Base-by-base conservation (phyloP, 1,140 invertebrate species). In the Spodoptera litura region DNA sequence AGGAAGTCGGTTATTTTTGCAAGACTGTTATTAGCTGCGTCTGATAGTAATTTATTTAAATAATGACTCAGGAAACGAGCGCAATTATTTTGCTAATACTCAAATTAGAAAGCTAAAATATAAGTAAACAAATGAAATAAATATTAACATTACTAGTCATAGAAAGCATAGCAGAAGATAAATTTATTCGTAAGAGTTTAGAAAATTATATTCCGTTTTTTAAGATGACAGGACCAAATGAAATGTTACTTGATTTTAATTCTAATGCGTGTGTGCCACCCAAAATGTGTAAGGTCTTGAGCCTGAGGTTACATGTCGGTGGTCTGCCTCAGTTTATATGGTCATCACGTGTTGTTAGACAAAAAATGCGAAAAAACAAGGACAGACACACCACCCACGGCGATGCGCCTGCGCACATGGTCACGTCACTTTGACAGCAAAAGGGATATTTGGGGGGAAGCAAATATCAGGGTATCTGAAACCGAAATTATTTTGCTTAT, bases 271-370 rank as follows among this genome's bases (percentile, higher is more conserved):
- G 10, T 27, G 52, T 27, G 25, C 55, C 53, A 75, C 55, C 27
- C 56, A 75, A 75, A 59, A 73, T 55, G 27, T 20, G 10, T 71
- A 3, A 44, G 4, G 52, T 35, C 68, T 44, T 15, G 13, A 27
- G 20, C 13, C 25, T 13, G 12, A 31, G 27, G 61, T 38, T 25
- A 20, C 15, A 44, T 59, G 55, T 44, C 55, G 72, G 74, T 76
- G 74, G 74, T 76, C 74, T 76, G 58, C 59, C 74, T 52, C 56
- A 83, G 82, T 82, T 83, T 84, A 81, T 80, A 83, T 78, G 72
- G 78, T 51, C 75, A 83, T 88, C 84, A 88, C 82, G 85, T 89
- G 88, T 88, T 73, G 81, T 75, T 79, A 84, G 86, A 81, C 38
- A 87, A 83, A 83, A 77, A 83, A 81, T 76, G 75, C 52, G 72